Conservation (phyloP, 2,888 invertebrate genomes). For the Tetragonisca angustula region DNA sequence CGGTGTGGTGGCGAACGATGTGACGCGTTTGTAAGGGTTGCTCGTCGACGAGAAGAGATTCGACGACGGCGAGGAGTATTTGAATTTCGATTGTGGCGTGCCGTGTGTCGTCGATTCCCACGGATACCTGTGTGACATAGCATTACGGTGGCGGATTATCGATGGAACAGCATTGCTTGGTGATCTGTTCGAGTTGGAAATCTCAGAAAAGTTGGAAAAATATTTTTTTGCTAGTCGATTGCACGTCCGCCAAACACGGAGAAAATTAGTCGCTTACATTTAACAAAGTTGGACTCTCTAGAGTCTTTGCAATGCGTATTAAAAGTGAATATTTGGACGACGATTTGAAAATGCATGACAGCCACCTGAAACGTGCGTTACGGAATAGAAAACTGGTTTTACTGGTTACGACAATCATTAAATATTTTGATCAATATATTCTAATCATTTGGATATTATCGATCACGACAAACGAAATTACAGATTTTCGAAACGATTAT, state of each 20-base stretch:
- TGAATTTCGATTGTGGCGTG: constrained; percentile 75
- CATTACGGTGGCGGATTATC: constrained; percentile 46
- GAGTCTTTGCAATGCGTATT: not conserved
- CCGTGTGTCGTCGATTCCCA: constrained; percentile 80
- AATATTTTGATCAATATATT: constrained; percentile 1
- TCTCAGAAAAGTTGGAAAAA: not conserved
- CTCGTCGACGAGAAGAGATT: constrained; percentile 66
- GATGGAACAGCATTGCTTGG: not conserved
- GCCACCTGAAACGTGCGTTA: not conserved
- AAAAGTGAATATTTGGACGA: constrained; percentile 7
- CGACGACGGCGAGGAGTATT: constrained; percentile 74
- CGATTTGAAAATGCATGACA: not conserved
- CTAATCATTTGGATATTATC: not conserved
- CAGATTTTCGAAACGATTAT: not conserved
- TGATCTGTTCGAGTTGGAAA: not conserved
- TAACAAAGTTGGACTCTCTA: not conserved
- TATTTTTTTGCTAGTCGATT: not conserved
- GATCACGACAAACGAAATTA: no score
- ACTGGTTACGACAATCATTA: not conserved
- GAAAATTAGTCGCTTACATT: not conserved
- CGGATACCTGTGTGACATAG: constrained; percentile 79
- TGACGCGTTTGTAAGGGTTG: constrained; percentile 56
- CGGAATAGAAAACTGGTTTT: not conserved
- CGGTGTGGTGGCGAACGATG: constrained; percentile 66
- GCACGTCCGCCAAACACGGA: not conserved